phyloP scores from a whole-genome alignment of 2,888 invertebrate species.

The Furcula furcula region DNA sequence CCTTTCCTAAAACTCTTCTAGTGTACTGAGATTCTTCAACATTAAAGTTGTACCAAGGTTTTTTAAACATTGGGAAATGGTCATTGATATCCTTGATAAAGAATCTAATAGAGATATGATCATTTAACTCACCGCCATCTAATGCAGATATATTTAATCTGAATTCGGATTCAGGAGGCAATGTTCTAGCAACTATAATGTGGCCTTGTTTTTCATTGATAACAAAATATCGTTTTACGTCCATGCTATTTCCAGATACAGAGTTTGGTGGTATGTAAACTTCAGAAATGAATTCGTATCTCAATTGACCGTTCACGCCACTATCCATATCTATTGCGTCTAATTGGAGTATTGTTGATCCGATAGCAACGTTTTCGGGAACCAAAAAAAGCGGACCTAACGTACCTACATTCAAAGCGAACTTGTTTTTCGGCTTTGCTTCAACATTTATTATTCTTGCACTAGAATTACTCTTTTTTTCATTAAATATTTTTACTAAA shows the following conservation, averaged over 20 bases:
- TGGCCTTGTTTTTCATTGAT: constrained; percentile 90
- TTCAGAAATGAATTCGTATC: constrained; percentile 87
- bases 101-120: constrained; percentile 86
- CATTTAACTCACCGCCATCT: constrained; percentile 88
- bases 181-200: constrained; percentile 85
- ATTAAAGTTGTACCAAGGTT: constrained; percentile 91
- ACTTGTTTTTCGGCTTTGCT: constrained; percentile 63
- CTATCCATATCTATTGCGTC: constrained; percentile 88
- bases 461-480: constrained; percentile 53
- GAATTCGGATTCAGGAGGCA: constrained; percentile 89
- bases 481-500: constrained; percentile 67
- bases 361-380: constrained; percentile 87
- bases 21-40: constrained; percentile 90
- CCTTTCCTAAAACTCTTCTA: constrained; percentile 86
- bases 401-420: constrained; percentile 49
- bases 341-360: constrained; percentile 85
- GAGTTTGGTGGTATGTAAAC: constrained; percentile 82
- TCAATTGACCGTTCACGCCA: constrained; percentile 85
- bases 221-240: constrained; percentile 85
- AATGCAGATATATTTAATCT: constrained; percentile 88
- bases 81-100: constrained; percentile 91
- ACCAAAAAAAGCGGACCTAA: constrained; percentile 84
- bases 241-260: constrained; percentile 61
- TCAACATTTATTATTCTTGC: constrained; percentile 51
- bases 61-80: constrained; percentile 91